phyloP scores from a whole-genome alignment of 2,888 invertebrate species.

The Caenorhabditis becei region DNA sequence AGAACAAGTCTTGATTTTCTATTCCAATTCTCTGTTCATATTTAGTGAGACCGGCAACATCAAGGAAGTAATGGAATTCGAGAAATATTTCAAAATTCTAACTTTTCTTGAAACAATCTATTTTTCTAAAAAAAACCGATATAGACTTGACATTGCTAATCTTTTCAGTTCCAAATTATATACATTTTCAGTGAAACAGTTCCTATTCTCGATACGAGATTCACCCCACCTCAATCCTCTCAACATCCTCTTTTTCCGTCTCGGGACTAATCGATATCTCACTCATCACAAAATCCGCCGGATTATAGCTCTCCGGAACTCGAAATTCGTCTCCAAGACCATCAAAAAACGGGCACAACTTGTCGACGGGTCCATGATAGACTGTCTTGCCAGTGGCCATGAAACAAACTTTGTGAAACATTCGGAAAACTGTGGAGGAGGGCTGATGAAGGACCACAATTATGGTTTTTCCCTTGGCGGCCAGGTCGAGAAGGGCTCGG shows the following conservation, averaged over 20 bases:
- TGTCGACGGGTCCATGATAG: slow-evolving; percentile 72
- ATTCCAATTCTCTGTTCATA: too few relatives aligned
- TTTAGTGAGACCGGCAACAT: too few relatives aligned
- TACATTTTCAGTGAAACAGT: too few relatives aligned
- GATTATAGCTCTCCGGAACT: slow-evolving; percentile 76
- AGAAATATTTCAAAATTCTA: too few relatives aligned
- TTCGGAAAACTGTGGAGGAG: slow-evolving; percentile 90
- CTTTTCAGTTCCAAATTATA: too few relatives aligned
- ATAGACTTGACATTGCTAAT: too few relatives aligned
- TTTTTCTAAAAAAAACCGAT: too few relatives aligned
- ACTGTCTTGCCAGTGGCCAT: slow-evolving; percentile 75
- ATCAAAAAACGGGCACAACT: slow-evolving; percentile 71
- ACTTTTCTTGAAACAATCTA: too few relatives aligned
- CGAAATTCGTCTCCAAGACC: slow-evolving; percentile 53
- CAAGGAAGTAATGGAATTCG: too few relatives aligned
- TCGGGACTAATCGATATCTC: slow-evolving; percentile 72
- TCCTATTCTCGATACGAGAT: too few relatives aligned
- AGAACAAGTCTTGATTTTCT: too few relatives aligned
- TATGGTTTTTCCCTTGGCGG: slow-evolving; percentile 89
- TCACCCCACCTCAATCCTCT: slow-evolving; percentile 60
- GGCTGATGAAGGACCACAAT: slow-evolving; percentile 96
- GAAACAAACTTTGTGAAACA: slow-evolving; percentile 87
- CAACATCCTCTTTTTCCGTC: slow-evolving; percentile 64
- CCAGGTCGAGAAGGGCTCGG: slow-evolving; percentile 82
- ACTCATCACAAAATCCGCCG: slow-evolving; percentile 82